Evolutionary conservation across 2,888 invertebrate genomes (phyloP).

Genomic region (Thelaira solivaga): DNA sequence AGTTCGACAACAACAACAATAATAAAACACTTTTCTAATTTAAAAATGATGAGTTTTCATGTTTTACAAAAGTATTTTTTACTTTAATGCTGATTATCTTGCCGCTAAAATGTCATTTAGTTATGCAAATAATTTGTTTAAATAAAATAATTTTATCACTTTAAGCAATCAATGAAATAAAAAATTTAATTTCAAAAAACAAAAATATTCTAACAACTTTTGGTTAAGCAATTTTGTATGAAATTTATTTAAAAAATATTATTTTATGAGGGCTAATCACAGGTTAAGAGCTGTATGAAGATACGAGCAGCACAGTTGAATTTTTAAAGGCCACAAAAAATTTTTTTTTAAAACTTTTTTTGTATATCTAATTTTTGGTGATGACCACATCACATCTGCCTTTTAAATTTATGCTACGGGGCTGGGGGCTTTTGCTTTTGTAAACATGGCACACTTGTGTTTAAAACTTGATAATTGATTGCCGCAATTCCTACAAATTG

Average conservation of each 20-base stretch:
- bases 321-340: too few species aligned
- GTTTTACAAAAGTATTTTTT: background rate
- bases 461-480: slow-evolving; percentile 58
- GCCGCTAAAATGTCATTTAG: slow-evolving; percentile 7
- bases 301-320: too few species aligned
- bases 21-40: background rate
- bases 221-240: background rate
- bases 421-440: too few species aligned
- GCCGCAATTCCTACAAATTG: slow-evolving; percentile 55
- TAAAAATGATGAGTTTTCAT: slow-evolving; percentile 7
- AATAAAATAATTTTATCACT: slow-evolving; percentile 33
- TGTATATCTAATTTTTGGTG: too few species aligned
- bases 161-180: slow-evolving; percentile 22
- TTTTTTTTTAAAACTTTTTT: too few species aligned
- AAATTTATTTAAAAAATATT: background rate
- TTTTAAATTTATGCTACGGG: slow-evolving; percentile 4
- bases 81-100: background rate
- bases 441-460: slow-evolving; percentile 57
- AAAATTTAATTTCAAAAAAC: slow-evolving; percentile 3
- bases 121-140: slow-evolving; percentile 34
- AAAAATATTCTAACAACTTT: background rate
- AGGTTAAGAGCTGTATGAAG: background rate
- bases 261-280: slow-evolving; percentile 11
- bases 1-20: too few species aligned
- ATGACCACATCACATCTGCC: background rate